These are phyloP conservation scores for Cephus spinipes DNA, from an alignment of 2,888 invertebrate genomes.

Conservation along the genomic window DNA sequence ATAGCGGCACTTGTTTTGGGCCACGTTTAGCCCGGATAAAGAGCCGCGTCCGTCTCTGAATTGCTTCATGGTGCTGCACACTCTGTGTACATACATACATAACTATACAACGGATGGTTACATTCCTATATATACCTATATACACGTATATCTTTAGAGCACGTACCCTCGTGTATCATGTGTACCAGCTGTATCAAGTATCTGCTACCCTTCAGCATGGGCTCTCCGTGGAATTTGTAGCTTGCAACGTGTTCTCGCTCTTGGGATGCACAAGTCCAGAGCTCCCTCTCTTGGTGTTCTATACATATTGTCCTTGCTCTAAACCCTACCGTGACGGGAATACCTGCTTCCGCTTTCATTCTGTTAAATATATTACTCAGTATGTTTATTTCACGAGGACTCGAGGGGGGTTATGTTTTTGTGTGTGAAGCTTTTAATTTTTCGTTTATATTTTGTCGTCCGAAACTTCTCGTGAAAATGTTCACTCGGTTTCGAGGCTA, in stretches of 20 bases:
- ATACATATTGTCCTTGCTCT: no score
- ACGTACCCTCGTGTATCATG: background rate
- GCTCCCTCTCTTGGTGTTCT: no score
- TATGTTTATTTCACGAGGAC: no score
- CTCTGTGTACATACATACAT: constrained; percentile 13
- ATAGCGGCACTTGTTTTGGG: background rate
- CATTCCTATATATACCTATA: background rate
- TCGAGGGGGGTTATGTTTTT: no score
- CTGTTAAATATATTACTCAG: no score
- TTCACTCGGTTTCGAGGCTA: no score
- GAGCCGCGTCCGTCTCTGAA: background rate
- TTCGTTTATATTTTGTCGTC: no score
- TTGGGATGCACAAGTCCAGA: background rate
- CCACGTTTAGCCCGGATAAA: background rate
- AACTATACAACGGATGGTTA: constrained; percentile 12
- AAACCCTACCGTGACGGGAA: no score
- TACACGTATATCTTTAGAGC: background rate
- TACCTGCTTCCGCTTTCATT: no score
- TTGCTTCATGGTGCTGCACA: constrained; percentile 13
- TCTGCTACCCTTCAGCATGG: constrained; percentile 10
- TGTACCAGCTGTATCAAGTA: constrained; percentile 9
- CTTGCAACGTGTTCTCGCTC: constrained; percentile 42
- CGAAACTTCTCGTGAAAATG: no score
- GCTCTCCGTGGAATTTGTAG: constrained; percentile 56
- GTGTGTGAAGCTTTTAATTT: no score